Conservation (phyloP, 2,113 vertebrate genomes). For the Eonycteris spelaea region DNA sequence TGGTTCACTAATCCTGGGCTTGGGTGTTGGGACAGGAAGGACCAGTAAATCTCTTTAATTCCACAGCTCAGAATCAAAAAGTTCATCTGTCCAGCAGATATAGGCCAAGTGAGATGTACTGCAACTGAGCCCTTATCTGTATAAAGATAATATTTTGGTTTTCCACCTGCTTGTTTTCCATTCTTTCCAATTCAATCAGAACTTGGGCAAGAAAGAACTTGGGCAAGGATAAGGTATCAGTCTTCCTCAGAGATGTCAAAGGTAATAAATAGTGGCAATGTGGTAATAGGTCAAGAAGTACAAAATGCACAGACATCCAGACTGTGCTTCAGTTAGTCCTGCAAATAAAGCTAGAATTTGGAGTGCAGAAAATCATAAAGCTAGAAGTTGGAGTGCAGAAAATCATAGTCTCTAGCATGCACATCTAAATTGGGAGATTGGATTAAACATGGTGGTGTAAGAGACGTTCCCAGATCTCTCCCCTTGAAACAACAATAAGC, state of each 20-base stretch:
- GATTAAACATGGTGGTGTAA: too few relatives aligned
- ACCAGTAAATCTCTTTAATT: not conserved
- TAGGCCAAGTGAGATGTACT: not conserved
- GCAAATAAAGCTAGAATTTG: not conserved
- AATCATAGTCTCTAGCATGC: not conserved
- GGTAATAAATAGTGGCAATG: not conserved
- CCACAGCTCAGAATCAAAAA: not conserved
- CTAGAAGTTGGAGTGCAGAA: not conserved
- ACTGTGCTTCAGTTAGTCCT: not conserved
- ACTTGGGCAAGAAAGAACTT: not conserved
- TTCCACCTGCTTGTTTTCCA: not conserved
- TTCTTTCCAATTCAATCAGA: not conserved
- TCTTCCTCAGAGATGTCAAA: not conserved
- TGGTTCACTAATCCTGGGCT: not conserved
- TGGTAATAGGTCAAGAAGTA: not conserved
- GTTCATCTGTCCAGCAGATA: not conserved
- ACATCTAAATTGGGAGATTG: not conserved
- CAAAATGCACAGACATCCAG: not conserved
- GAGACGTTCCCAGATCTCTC: too few relatives aligned
- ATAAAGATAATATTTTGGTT: not conserved
- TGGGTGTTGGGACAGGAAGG: accelerated
- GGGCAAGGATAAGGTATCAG: not conserved
- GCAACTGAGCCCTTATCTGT: not conserved
- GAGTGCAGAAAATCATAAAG: not conserved
- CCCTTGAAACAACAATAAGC: too few relatives aligned